phyloP scores from a whole-genome alignment of 2,888 invertebrate genomes.

The Eubasilissa splendida region DNA sequence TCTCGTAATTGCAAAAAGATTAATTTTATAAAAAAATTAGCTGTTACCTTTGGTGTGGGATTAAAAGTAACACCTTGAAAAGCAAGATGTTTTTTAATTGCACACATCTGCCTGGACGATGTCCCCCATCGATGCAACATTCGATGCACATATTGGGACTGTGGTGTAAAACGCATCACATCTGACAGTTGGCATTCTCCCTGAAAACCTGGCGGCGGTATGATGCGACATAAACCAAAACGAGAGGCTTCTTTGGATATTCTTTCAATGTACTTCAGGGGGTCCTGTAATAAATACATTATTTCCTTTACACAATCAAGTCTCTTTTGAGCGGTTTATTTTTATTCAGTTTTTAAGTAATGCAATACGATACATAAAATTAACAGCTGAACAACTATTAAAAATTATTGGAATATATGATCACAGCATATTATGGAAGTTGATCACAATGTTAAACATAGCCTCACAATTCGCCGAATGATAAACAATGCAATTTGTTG shows the following conservation, averaged over 20 bases:
- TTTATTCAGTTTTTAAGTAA: too few relatives aligned
- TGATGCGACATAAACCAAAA: conserved; percentile 90
- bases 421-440: too few relatives aligned
- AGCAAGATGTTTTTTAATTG: conserved; percentile 86
- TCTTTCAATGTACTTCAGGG: conserved; percentile 86
- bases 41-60: conserved; percentile 82
- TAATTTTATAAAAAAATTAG: neutral
- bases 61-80: conserved; percentile 83
- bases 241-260: conserved; percentile 83
- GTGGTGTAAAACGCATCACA: conserved; percentile 88
- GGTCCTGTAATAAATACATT: conserved; percentile 74
- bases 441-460: too few relatives aligned
- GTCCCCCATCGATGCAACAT: conserved; percentile 92
- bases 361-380: too few relatives aligned
- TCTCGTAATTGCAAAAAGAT: too few relatives aligned
- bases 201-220: conserved; percentile 83
- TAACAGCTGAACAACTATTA: too few relatives aligned
- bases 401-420: too few relatives aligned
- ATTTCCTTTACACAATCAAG: neutral
- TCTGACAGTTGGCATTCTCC: conserved; percentile 86
- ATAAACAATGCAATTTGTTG: too few relatives aligned
- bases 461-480: too few relatives aligned
- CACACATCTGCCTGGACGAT: conserved; percentile 86
- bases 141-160: conserved; percentile 92
- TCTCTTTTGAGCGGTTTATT: too few relatives aligned